Evolutionary conservation across 2,888 invertebrate species (phyloP).

Genomic region (Epirrhoe alternata): DNA sequence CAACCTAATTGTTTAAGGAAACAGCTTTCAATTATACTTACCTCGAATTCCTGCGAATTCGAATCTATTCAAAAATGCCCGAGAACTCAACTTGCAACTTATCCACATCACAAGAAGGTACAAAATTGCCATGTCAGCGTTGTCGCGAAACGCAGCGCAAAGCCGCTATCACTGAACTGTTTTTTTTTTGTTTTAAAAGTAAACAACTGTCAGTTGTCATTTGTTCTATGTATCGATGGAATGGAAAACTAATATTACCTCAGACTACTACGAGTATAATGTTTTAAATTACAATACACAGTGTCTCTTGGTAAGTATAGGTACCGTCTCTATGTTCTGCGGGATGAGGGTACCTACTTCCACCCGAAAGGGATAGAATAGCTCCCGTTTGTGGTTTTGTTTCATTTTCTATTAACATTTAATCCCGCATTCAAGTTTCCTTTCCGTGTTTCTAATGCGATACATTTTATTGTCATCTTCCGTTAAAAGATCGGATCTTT

Average conservation of each 20-base stretch:
- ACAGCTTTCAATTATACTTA: conserved; percentile 69
- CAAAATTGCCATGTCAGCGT: too few relatives aligned
- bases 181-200: too few relatives aligned
- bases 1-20: conserved; percentile 69
- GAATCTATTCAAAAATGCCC: conserved; percentile 53
- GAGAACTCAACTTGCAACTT: not conserved
- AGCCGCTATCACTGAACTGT: too few relatives aligned
- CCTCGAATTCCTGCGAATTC: conserved; percentile 52
- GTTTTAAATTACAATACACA: not conserved
- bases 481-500: conserved; percentile 16
- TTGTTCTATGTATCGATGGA: not conserved
- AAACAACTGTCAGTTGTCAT: not conserved
- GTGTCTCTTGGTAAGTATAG: not conserved
- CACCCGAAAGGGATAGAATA: conserved; percentile 54
- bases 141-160: too few relatives aligned
- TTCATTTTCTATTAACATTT: conserved; percentile 54
- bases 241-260: not conserved
- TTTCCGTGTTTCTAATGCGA: conserved; percentile 12
- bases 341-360: conserved; percentile 47
- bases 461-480: conserved; percentile 10
- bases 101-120: too few relatives aligned
- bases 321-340: conserved; percentile 50
- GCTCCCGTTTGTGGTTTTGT: conserved; percentile 58
- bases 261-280: too few relatives aligned
- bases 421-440: conserved; percentile 62